Evolutionary conservation across 2,888 invertebrate genomes (phyloP).

Genomic region (Lasioglossum figueresi): DNA sequence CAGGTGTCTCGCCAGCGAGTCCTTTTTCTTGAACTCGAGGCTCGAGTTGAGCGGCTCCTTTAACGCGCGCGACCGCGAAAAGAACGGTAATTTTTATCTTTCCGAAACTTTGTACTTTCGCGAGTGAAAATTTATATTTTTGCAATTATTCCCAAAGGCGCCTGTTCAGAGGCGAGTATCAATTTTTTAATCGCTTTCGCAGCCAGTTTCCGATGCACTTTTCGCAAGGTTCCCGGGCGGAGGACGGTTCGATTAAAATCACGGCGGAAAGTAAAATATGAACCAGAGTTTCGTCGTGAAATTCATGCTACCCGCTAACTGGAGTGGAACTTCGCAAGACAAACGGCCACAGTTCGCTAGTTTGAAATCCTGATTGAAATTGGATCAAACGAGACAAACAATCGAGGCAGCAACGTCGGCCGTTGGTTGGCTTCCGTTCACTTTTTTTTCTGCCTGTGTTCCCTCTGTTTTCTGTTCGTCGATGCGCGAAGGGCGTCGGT

Average conservation of each 20-base stretch:
- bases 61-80: background rate
- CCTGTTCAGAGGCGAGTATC: background rate
- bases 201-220: background rate
- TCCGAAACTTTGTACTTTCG: background rate
- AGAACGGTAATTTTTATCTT: background rate
- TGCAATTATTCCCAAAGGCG: background rate
- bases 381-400: constrained; percentile 69
- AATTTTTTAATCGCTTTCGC: background rate
- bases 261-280: constrained; percentile 60
- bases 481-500: constrained; percentile 32
- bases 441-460: background rate
- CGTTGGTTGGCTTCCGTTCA: constrained; percentile 7
- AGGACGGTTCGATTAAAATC: constrained; percentile 47
- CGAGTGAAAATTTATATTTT: background rate
- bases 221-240: constrained; percentile 16
- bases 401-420: constrained; percentile 57
- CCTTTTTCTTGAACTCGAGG: background rate
- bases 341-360: constrained; percentile 57
- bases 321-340: constrained; percentile 63
- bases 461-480: constrained; percentile 15
- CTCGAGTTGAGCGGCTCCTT: background rate
- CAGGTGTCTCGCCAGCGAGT: background rate
- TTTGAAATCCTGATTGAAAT: constrained; percentile 69
- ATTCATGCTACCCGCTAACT: constrained; percentile 54
- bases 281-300: constrained; percentile 51